These are phyloP conservation scores for Micrasema longulum DNA, from an alignment of 1,140 invertebrate species.

Conservation along the genomic window DNA sequence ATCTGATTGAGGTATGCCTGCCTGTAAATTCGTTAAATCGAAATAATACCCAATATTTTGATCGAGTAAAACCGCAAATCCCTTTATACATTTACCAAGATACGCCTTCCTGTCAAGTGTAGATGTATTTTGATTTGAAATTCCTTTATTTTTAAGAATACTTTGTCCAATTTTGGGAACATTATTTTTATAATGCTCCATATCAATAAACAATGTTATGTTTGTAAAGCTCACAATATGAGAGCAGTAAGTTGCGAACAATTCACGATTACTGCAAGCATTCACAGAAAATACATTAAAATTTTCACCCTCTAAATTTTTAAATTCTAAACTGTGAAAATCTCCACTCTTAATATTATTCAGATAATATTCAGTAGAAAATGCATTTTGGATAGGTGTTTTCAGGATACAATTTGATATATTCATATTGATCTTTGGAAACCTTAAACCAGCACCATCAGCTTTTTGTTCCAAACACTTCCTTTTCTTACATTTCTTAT, in stretches of 20 bases:
- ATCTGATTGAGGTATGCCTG: conserved; percentile 22
- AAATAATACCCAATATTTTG: conserved; percentile 39
- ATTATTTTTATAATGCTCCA: conserved; percentile 22
- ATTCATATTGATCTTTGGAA: too few relatives aligned
- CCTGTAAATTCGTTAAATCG: conserved; percentile 15
- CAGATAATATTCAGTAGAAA: conserved; percentile 12
- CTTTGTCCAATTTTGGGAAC: conserved; percentile 36
- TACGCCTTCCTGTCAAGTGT: conserved; percentile 2
- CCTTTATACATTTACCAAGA: conserved; percentile 20
- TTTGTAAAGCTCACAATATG: conserved; percentile 19
- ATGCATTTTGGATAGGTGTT: too few relatives aligned
- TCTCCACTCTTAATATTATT: conserved; percentile 1
- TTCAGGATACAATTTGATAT: too few relatives aligned
- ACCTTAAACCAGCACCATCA: neutral
- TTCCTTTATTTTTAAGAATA: conserved; percentile 30
- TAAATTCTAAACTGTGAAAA: neutral
- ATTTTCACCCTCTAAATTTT: neutral
- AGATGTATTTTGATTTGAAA: neutral
- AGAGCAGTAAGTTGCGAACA: conserved; percentile 28
- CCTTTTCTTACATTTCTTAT: conserved; percentile 9
- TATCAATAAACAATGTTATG: conserved; percentile 37
- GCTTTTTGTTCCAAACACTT: conserved; percentile 10
- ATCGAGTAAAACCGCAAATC: conserved; percentile 31
- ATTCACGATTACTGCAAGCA: conserved; percentile 1
- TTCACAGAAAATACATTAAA: conserved; percentile 14